Evolutionary conservation across 92 coral and sea anemone genomes (phyloP).

Genomic region (Epizoanthus scotinus): DNA sequence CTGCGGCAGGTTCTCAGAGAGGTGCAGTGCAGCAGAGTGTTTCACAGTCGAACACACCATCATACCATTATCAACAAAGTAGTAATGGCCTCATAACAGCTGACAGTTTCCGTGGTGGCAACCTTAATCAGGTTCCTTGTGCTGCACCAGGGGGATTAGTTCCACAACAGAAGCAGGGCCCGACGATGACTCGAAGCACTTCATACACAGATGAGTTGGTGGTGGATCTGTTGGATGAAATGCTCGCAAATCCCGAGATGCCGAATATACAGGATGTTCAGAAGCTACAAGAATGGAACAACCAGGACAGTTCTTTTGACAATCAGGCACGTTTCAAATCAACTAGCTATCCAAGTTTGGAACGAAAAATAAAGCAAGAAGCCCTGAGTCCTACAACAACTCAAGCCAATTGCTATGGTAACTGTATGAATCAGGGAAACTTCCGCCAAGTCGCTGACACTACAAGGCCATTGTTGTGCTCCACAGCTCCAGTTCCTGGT

Average conservation of each 20-base stretch:
- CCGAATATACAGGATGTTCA: conserved; percentile 14
- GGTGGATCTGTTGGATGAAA: conserved; percentile 33
- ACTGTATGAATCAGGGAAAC: not conserved
- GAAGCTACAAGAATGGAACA: conserved; percentile 1
- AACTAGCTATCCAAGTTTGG: not conserved
- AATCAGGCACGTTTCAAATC: conserved; percentile 16
- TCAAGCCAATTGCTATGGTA: conserved; percentile 21
- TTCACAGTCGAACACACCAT: conserved; percentile 2
- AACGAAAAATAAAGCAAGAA: conserved; percentile 38
- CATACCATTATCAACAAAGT: conserved; percentile 11
- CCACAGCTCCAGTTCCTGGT: not conserved
- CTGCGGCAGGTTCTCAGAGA: not conserved
- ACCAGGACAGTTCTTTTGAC: conserved; percentile 13
- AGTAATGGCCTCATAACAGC: conserved; percentile 15
- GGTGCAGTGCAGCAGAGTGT: conserved; percentile 4
- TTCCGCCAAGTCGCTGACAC: conserved; percentile 1
- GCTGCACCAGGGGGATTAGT: not conserved
- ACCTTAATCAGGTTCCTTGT: conserved; percentile 10
- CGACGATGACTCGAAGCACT: not conserved
- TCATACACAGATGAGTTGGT: conserved; percentile 20
- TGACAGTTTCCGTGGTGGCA: conserved; percentile 14
- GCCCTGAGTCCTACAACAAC: conserved; percentile 14
- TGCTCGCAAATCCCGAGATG: conserved; percentile 18
- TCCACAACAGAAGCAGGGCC: not conserved
- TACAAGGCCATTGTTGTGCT: not conserved